These are phyloP conservation scores for Venturia canescens DNA, from an alignment of 1,140 invertebrate species.

Conservation along the genomic window DNA sequence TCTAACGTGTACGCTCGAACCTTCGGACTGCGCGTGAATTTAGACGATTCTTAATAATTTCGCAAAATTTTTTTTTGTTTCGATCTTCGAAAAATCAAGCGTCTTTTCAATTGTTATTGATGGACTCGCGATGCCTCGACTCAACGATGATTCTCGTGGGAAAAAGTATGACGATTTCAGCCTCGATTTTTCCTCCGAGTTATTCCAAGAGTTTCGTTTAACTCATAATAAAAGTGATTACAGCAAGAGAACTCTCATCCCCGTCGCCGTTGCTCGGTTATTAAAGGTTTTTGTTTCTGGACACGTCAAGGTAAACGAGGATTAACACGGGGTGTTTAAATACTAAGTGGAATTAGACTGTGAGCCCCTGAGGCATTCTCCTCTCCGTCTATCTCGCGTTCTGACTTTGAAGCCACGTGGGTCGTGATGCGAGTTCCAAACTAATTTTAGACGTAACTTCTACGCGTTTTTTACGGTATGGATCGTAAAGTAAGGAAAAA, in stretches of 20 bases:
- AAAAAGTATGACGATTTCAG: background rate
- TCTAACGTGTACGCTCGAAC: constrained; percentile 23
- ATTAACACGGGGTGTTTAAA: background rate
- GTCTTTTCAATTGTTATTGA: background rate
- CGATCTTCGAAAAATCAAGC: background rate
- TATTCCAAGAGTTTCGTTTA: background rate
- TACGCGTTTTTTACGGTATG: constrained; percentile 19
- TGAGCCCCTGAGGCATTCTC: constrained; percentile 2
- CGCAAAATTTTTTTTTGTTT: background rate
- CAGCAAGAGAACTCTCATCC: constrained; percentile 10
- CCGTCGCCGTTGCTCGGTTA: background rate
- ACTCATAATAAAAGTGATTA: constrained; percentile 20
- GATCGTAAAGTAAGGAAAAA: constrained; percentile 11
- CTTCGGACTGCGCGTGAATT: background rate
- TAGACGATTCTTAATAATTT: background rate
- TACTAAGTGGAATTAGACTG: constrained; percentile 21
- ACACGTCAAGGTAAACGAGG: background rate
- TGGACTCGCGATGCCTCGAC: background rate
- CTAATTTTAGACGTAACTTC: constrained; percentile 61
- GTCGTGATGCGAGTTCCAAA: constrained; percentile 61
- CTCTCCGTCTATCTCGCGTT: background rate
- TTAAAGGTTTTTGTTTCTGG: constrained; percentile 14
- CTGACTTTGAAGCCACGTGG: constrained; percentile 32
- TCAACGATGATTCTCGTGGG: background rate
- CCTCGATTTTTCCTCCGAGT: background rate